Conservation (phyloP, 2,797 vertebrate genomes). For the Platyrinchus mystaceus region DNA sequence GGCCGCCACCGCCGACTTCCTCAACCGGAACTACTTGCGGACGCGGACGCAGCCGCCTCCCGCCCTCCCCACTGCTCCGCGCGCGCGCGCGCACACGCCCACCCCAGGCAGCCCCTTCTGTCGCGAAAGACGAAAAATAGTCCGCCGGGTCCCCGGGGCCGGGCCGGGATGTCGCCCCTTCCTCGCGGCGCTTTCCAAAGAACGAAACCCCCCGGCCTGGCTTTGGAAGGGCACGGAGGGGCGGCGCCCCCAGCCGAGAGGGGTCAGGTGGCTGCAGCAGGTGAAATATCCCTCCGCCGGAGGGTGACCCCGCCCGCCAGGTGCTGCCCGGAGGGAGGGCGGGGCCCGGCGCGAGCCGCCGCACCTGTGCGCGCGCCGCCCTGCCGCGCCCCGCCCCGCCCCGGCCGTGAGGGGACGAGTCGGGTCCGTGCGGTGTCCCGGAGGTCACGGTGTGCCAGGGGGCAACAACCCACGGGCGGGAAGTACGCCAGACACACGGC, state of each 20-base stretch:
- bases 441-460: accelerated
- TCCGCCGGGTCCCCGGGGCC: accelerated
- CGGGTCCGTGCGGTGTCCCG: accelerated
- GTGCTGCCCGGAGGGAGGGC: not conserved
- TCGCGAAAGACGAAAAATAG: not conserved
- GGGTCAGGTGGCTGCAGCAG: accelerated
- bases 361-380: not conserved
- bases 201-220: accelerated
- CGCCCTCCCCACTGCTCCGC: not conserved
- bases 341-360: not conserved
- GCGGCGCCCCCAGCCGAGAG: accelerated
- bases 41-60: not conserved
- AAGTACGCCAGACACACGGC: accelerated
- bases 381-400: too few species aligned
- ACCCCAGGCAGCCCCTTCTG: accelerated
- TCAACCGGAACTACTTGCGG: slow-evolving; percentile 48
- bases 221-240: accelerated
- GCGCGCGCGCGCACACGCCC: not conserved
- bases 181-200: accelerated
- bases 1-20: not conserved
- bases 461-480: not conserved
- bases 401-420: not conserved
- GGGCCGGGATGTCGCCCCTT: accelerated
- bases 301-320: not conserved
- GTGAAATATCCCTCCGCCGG: not conserved